These are phyloP conservation scores for Corythornis cristatus DNA, from an alignment of 2,113 vertebrate genomes.

Conservation along the genomic window DNA sequence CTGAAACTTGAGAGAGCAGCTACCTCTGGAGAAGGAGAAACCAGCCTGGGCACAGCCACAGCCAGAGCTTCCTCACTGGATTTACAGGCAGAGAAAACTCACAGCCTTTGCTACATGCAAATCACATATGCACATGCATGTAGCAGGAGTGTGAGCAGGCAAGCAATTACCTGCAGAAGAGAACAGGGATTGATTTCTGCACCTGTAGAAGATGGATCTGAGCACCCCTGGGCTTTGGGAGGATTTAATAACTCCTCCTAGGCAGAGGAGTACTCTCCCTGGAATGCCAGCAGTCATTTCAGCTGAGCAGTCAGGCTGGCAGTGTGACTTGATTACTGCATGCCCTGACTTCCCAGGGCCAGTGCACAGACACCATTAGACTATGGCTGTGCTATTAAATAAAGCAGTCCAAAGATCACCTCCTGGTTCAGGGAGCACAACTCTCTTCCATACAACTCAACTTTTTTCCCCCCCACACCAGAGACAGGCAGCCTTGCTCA, in stretches of 20 bases:
- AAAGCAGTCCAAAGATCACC: not conserved
- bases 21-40: not conserved
- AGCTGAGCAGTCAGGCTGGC: not conserved
- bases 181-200: not conserved
- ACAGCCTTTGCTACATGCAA: not conserved
- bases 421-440: not conserved
- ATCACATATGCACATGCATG: not conserved
- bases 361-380: not conserved
- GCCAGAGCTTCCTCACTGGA: not conserved
- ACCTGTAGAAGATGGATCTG: not conserved
- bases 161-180: not conserved
- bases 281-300: not conserved
- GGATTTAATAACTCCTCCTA: slow-evolving; percentile 24
- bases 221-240: not conserved
- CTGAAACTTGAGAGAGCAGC: not conserved
- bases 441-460: not conserved
- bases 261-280: not conserved
- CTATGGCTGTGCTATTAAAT: not conserved
- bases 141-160: not conserved
- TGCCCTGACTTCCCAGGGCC: not conserved
- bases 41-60: not conserved
- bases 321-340: not conserved
- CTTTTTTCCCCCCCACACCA: not conserved
- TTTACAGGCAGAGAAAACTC: not conserved
- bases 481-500: not conserved